Evolutionary conservation across 64 coral and sea anemone species (phyloP).

Genomic region (Acropora tenuis): DNA sequence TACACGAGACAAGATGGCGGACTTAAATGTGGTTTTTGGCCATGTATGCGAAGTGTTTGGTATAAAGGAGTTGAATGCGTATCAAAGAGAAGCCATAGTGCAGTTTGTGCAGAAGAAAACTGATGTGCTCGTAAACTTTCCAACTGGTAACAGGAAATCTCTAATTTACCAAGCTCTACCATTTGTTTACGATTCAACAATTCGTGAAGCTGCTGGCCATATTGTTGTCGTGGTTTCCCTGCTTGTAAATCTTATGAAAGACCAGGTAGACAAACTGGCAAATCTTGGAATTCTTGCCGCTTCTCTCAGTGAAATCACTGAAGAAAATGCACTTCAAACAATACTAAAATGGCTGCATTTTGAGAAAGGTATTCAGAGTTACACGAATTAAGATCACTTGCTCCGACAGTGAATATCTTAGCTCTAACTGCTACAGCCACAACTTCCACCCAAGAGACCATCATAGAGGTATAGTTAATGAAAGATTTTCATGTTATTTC

Average conservation of each 20-base stretch:
- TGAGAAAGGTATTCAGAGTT: constrained; percentile 47
- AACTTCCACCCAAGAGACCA: neutral
- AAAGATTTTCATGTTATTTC: constrained; percentile 37
- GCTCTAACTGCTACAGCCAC: constrained; percentile 16
- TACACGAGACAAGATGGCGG: neutral
- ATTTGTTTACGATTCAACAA: constrained; percentile 31
- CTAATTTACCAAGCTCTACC: constrained; percentile 53
- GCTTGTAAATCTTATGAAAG: constrained; percentile 48
- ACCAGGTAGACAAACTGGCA: constrained; percentile 28
- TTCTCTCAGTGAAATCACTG: constrained; percentile 44
- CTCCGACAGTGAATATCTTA: constrained; percentile 27
- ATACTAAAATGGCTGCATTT: constrained; percentile 37
- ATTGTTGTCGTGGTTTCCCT: constrained; percentile 58
- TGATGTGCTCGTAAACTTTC: constrained; percentile 47
- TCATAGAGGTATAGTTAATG: constrained; percentile 36
- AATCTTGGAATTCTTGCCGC: constrained; percentile 32
- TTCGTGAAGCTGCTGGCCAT: constrained; percentile 6
- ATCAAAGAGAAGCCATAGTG: constrained; percentile 49
- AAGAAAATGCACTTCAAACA: constrained; percentile 3
- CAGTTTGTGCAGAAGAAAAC: constrained; percentile 30
- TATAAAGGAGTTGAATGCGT: constrained; percentile 7
- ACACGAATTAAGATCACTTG: constrained; percentile 56
- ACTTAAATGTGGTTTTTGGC: neutral
- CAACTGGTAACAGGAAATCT: constrained; percentile 35
- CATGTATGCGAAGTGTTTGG: constrained; percentile 7